Evolutionary conservation across 1,140 invertebrate genomes (phyloP).

Genomic region (Bombus huntii): DNA sequence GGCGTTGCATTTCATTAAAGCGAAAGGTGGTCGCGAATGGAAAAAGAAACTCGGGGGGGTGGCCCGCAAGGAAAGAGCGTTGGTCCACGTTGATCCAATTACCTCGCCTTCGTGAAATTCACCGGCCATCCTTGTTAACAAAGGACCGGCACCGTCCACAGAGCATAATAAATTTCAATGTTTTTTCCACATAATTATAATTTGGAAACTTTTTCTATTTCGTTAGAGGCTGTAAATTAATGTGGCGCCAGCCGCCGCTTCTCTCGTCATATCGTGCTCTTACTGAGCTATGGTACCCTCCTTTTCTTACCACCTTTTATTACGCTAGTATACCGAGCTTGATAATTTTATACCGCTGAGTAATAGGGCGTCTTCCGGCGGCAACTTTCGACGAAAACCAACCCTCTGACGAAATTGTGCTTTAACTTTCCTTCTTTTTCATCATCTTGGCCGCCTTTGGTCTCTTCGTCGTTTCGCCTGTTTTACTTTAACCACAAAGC

Average conservation of each 20-base stretch:
- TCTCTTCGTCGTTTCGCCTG: neutral
- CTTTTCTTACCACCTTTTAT: neutral
- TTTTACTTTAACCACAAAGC: neutral
- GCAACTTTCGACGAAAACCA: slow-evolving; percentile 6
- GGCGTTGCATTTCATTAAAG: slow-evolving; percentile 74
- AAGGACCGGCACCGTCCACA: slow-evolving; percentile 22
- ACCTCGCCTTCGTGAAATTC: slow-evolving; percentile 52
- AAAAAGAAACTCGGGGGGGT: slow-evolving; percentile 39
- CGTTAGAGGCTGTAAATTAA: slow-evolving; percentile 49
- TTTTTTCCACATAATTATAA: slow-evolving; percentile 48
- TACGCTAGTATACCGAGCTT: slow-evolving; percentile 11
- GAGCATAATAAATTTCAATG: slow-evolving; percentile 63
- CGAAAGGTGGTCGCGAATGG: slow-evolving; percentile 29
- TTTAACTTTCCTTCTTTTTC: neutral
- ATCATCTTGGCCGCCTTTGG: neutral
- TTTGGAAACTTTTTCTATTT: slow-evolving; percentile 52
- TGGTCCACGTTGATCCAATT: slow-evolving; percentile 58
- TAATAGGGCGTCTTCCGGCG: neutral
- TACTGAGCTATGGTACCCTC: no score
- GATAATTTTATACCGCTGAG: slow-evolving; percentile 31
- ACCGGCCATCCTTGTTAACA: slow-evolving; percentile 49
- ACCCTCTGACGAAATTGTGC: neutral
- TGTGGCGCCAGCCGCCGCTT: neutral
- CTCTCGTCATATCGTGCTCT: neutral
- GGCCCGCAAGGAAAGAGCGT: slow-evolving; percentile 13